These are phyloP conservation scores for Aradus depressus DNA, from an alignment of 2,888 invertebrate species.

Conservation along the genomic window DNA sequence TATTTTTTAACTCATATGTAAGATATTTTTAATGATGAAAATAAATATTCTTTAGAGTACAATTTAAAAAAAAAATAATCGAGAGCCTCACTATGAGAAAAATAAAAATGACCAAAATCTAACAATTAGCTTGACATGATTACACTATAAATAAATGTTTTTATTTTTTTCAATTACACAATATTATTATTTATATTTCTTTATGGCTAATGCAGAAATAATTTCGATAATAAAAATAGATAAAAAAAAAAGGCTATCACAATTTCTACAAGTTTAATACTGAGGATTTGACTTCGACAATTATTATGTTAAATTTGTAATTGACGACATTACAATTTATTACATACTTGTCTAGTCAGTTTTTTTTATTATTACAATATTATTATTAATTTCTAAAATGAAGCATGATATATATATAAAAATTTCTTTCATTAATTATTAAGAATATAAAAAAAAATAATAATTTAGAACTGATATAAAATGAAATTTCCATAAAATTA, in stretches of 20 bases:
- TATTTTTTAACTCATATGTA: not conserved
- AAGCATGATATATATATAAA: constrained; percentile 13
- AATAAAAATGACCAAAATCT: too few species aligned
- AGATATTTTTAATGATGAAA: not conserved
- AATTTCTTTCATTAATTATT: constrained; percentile 1
- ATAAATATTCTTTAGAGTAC: too few species aligned
- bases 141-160: not conserved
- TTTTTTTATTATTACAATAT: constrained; percentile 20
- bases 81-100: too few species aligned
- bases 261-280: constrained; percentile 21
- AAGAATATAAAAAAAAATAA: constrained; percentile 3
- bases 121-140: not conserved
- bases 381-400: constrained; percentile 18
- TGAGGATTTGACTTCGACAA: constrained; percentile 10
- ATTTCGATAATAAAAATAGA: not conserved
- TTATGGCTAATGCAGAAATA: not conserved
- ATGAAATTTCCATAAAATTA: too few species aligned
- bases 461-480: too few species aligned
- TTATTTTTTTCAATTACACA: not conserved
- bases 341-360: constrained; percentile 17
- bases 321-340: constrained; percentile 23
- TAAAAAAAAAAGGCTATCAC: constrained; percentile 11
- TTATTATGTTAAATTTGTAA: constrained; percentile 20
- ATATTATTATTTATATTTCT: not conserved
- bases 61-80: too few species aligned